These are phyloP conservation scores for Gambusia yucatana DNA, from an alignment of 2,797 vertebrate genomes.

Conservation along the genomic window DNA sequence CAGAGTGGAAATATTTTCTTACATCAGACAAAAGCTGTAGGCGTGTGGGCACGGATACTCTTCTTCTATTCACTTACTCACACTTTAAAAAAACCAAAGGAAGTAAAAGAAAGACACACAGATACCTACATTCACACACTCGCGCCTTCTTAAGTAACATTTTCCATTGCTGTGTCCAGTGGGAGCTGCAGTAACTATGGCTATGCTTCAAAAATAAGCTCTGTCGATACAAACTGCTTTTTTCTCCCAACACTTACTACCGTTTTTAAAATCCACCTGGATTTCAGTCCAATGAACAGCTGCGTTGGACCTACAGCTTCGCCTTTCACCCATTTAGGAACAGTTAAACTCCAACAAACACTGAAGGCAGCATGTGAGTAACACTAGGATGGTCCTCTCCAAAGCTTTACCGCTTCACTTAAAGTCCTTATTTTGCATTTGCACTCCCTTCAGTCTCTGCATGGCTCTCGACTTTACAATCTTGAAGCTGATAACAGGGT, in stretches of 20 bases:
- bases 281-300: constrained; percentile 14
- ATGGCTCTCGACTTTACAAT: constrained; percentile 52
- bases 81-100: constrained; percentile 19
- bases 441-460: constrained; percentile 18
- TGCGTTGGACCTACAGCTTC: constrained; percentile 14
- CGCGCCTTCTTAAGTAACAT: constrained; percentile 9
- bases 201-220: constrained; percentile 57
- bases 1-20: constrained; percentile 9
- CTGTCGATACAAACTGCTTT: constrained; percentile 43
- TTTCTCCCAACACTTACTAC: constrained; percentile 3
- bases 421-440: constrained; percentile 40
- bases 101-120: constrained; percentile 17
- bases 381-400: constrained; percentile 39
- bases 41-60: constrained; percentile 10
- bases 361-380: constrained; percentile 23
- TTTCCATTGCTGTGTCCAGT: constrained; percentile 22
- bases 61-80: constrained; percentile 8
- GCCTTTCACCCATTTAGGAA: constrained; percentile 17
- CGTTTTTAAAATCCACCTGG: constrained; percentile 21
- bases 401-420: constrained; percentile 32
- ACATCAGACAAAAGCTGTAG: constrained; percentile 5
- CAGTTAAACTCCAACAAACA: constrained; percentile 27
- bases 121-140: constrained; percentile 19
- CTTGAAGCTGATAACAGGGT: constrained; percentile 68
- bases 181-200: constrained; percentile 25